Evolutionary conservation across 2,888 invertebrate genomes (phyloP).

Genomic region (Scrobipalpa costella): DNA sequence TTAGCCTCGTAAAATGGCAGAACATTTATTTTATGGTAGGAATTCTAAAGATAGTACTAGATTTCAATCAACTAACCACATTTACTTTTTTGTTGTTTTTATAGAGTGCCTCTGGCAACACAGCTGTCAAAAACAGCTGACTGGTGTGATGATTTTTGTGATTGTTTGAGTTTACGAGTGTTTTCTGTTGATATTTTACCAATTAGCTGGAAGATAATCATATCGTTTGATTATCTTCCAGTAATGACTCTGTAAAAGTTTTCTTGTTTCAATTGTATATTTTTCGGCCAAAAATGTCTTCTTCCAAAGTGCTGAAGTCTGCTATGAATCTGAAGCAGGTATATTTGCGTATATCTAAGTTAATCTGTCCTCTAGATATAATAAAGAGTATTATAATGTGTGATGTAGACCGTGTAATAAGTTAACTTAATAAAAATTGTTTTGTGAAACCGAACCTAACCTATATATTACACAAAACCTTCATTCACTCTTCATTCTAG

Average conservation of each 20-base stretch:
- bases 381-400: no score
- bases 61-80: neutral
- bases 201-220: neutral
- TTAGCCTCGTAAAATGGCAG: no score
- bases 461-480: no score
- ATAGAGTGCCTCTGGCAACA: neutral
- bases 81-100: neutral
- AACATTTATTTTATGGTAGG: no score
- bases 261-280: neutral
- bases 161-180: neutral
- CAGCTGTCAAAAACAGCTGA: conserved; percentile 6
- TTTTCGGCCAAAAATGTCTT: conserved; percentile 30
- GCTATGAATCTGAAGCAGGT: conserved; percentile 84
- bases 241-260: neutral
- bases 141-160: neutral
- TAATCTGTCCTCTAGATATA: neutral
- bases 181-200: neutral
- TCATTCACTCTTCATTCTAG: no score
- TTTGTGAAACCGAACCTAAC: no score
- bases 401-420: no score
- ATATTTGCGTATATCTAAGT: conserved; percentile 24
- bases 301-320: conserved; percentile 68
- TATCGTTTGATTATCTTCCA: neutral
- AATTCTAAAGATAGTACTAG: no score
- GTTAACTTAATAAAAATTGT: no score